Evolutionary conservation across 2,113 vertebrate species (phyloP).

Genomic region (Caracal caracal): DNA sequence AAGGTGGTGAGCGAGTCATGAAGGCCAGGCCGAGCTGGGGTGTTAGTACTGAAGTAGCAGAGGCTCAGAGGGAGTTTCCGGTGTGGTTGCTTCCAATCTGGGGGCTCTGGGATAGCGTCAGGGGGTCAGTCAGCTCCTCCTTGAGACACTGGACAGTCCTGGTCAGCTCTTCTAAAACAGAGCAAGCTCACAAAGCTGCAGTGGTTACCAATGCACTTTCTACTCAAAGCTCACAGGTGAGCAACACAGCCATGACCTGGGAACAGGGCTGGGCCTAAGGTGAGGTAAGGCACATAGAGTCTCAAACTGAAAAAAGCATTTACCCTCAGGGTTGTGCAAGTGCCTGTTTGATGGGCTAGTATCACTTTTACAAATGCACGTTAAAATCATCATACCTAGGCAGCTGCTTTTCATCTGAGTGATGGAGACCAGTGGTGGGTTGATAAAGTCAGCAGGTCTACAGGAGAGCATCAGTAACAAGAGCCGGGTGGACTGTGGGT

Average conservation of each 20-base stretch:
- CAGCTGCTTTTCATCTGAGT: background rate
- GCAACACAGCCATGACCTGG: background rate
- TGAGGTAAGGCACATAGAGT: background rate
- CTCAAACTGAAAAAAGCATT: background rate
- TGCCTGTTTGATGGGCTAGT: background rate
- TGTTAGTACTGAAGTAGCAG: background rate
- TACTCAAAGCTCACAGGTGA: rapidly evolving
- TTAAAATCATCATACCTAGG: background rate
- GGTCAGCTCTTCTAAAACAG: background rate
- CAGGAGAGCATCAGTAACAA: too few species aligned
- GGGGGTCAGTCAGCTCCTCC: background rate
- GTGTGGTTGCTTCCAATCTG: background rate
- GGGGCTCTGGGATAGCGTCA: background rate
- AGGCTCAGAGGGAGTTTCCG: background rate
- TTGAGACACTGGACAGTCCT: too few species aligned
- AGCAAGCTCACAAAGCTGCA: background rate
- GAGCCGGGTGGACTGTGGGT: background rate
- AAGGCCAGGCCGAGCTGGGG: background rate
- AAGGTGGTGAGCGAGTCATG: background rate
- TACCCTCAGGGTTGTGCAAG: background rate
- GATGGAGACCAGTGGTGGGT: background rate
- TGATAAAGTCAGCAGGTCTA: background rate
- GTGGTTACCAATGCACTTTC: background rate
- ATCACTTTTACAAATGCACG: background rate
- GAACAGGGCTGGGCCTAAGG: background rate